These are phyloP conservation scores for Eugnorisma glareosa DNA, from an alignment of 2,888 invertebrate genomes.

Conservation along the genomic window DNA sequence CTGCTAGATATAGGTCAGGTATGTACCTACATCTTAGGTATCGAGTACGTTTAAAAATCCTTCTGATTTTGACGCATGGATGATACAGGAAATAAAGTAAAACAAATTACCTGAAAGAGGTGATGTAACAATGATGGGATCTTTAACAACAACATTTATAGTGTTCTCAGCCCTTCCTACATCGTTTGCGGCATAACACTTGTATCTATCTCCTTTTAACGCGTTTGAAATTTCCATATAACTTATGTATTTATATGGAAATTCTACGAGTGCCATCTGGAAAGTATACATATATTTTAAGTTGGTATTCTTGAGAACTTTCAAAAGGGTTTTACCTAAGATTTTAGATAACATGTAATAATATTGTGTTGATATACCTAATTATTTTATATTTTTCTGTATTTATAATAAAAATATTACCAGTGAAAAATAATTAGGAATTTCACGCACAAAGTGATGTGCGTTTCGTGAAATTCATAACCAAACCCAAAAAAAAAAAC, in stretches of 20 bases:
- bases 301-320: neutral
- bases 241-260: constrained; percentile 61
- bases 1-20: neutral
- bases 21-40: neutral
- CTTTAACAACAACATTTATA: constrained; percentile 51
- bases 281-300: constrained; percentile 28
- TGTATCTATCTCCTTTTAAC: constrained; percentile 37
- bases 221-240: constrained; percentile 45
- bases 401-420: neutral
- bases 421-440: neutral
- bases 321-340: neutral
- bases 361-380: neutral
- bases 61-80: neutral
- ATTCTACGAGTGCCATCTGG: constrained; percentile 49
- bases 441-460: no score
- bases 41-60: neutral
- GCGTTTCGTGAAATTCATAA: neutral
- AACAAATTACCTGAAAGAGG: constrained; percentile 46
- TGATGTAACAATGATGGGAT: constrained; percentile 49
- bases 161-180: constrained; percentile 24
- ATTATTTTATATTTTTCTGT: neutral
- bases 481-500: neutral
- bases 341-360: neutral
- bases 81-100: neutral
- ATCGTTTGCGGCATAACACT: constrained; percentile 59